Evolutionary conservation across 2,797 vertebrate species (phyloP).

Genomic region (Clamator glandarius): DNA sequence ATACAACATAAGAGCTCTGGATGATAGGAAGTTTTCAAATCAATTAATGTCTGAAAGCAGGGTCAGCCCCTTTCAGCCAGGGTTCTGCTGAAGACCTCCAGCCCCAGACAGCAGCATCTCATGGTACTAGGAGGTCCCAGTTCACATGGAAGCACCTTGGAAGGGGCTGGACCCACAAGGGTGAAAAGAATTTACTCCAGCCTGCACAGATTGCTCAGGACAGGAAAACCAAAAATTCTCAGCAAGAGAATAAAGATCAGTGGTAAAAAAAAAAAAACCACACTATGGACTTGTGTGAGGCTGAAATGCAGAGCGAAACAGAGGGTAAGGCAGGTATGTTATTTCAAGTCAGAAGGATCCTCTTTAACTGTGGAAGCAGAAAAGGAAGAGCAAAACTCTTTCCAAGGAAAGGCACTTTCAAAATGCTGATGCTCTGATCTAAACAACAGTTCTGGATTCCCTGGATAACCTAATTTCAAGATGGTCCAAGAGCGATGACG

Average conservation of each 20-base stretch:
- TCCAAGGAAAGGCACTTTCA: background rate
- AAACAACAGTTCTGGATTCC: background rate
- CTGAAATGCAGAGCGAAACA: background rate
- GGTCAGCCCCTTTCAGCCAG: background rate
- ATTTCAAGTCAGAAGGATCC: background rate
- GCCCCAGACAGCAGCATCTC: background rate
- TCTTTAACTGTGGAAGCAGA: background rate
- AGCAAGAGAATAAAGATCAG: background rate
- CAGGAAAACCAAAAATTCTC: background rate
- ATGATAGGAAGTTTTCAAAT: background rate
- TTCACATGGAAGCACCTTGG: background rate
- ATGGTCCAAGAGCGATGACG: background rate
- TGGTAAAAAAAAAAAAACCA: background rate
- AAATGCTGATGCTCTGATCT: background rate
- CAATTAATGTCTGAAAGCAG: background rate
- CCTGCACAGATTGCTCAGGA: background rate
- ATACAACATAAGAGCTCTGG: background rate
- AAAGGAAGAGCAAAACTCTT: background rate
- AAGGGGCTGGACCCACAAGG: background rate
- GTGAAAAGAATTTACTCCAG: background rate
- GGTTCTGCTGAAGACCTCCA: background rate
- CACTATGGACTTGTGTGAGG: background rate
- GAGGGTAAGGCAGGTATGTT: background rate
- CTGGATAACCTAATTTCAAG: background rate
- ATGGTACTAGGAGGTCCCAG: rapidly evolving